Conservation (phyloP, 1,140 invertebrate species). For the Trachymyrmex cornetzi region DNA sequence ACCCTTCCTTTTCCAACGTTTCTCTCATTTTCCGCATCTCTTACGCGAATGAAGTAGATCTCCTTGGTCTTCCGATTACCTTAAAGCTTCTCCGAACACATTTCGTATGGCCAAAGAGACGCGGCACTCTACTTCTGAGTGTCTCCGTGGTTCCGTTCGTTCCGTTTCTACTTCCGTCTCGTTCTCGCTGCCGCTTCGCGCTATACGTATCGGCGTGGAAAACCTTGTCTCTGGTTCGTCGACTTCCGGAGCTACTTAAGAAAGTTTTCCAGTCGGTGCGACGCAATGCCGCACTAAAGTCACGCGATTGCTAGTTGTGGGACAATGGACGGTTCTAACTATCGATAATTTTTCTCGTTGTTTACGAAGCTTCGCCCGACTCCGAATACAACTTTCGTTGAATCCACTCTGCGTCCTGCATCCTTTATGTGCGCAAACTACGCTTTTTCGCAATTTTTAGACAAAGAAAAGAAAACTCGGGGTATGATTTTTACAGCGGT, state of each 20-base stretch:
- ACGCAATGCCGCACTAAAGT: conserved; percentile 35
- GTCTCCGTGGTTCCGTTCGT: not conserved
- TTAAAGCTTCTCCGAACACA: conserved; percentile 28
- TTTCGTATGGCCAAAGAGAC: conserved; percentile 41
- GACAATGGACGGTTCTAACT: conserved; percentile 63
- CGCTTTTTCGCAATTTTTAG: conserved; percentile 17
- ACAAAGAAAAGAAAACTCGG: not conserved
- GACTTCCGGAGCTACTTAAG: conserved; percentile 69
- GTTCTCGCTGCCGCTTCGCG: not conserved
- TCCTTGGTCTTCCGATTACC: conserved; percentile 63
- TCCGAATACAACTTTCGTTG: conserved; percentile 48
- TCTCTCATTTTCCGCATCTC: conserved; percentile 6
- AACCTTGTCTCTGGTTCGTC: conserved; percentile 37
- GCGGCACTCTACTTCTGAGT: conserved; percentile 17
- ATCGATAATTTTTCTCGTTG: conserved; percentile 58
- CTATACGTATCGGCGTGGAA: conserved; percentile 51
- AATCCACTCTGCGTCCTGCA: conserved; percentile 48
- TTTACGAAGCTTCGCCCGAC: conserved; percentile 28
- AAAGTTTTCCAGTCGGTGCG: conserved; percentile 63
- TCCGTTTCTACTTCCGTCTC: not conserved
- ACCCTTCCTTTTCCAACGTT: conserved; percentile 31
- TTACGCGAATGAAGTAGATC: conserved; percentile 38
- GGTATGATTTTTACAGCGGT: not conserved
- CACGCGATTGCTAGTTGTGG: conserved; percentile 40
- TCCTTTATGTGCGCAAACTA: conserved; percentile 6